Conservation (phyloP, 2,888 invertebrate species). For the Tinea trinotella region DNA sequence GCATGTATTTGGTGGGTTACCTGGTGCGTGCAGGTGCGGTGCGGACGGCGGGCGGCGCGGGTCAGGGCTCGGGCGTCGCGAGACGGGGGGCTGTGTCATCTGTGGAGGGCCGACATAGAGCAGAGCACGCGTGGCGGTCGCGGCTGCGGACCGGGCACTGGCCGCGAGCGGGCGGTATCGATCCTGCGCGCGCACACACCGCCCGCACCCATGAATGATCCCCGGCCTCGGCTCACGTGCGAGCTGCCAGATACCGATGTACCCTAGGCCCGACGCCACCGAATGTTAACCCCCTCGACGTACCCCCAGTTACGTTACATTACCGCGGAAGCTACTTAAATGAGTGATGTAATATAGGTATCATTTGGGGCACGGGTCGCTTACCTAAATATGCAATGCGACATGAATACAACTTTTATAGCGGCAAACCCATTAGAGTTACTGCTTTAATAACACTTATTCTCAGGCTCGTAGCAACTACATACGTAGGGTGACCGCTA, state of each 20-base stretch:
- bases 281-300: constrained; percentile 5
- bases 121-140: constrained; percentile 38
- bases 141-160: constrained; percentile 60
- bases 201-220: constrained; percentile 59
- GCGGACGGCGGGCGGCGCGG: constrained; percentile 50
- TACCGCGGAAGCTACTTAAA: constrained; percentile 9
- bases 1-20: constrained; percentile 1
- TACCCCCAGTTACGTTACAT: neutral
- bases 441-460: neutral
- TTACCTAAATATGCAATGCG: neutral
- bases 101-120: constrained; percentile 17
- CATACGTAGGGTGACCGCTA: constrained; percentile 11
- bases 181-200: constrained; percentile 61
- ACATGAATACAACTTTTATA: neutral
- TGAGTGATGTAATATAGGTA: neutral
- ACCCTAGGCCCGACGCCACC: neutral
- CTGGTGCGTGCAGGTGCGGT: constrained; percentile 44
- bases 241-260: constrained; percentile 14
- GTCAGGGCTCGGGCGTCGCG: constrained; percentile 22
- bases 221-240: constrained; percentile 65
- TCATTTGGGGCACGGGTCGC: neutral
- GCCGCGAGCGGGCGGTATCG: constrained; percentile 42
- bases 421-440: neutral
- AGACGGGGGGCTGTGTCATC: constrained; percentile 28
- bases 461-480: constrained; percentile 11